These are phyloP conservation scores for Archilochus colubris DNA, from an alignment of 2,113 vertebrate species.

Conservation along the genomic window DNA sequence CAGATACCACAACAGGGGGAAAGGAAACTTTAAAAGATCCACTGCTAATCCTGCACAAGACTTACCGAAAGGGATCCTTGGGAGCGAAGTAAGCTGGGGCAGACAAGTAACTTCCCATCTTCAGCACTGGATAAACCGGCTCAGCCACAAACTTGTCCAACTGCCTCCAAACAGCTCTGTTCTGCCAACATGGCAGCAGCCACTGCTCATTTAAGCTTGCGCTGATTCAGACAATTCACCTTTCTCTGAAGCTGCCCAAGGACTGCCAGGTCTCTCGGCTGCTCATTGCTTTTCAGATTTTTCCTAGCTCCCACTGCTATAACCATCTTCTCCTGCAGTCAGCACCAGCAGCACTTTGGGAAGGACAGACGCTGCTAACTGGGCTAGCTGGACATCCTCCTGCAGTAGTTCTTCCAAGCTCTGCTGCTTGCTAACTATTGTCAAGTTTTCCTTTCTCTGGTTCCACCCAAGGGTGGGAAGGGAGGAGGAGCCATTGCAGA, in stretches of 20 bases:
- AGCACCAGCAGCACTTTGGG: neutral
- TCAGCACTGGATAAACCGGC: constrained; percentile 70
- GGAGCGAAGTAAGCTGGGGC: constrained; percentile 74
- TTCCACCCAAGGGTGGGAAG: constrained; percentile 74
- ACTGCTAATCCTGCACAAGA: neutral
- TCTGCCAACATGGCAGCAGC: constrained; percentile 75
- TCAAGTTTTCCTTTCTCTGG: constrained; percentile 67
- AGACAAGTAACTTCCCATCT: constrained; percentile 83
- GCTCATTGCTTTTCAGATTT: constrained; percentile 22
- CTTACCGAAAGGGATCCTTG: constrained; percentile 81
- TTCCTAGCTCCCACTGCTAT: constrained; percentile 53
- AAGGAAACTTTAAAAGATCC: neutral
- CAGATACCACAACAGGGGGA: neutral
- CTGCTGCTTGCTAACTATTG: constrained; percentile 36
- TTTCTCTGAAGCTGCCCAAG: constrained; percentile 63
- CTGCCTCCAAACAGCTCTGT: constrained; percentile 67
- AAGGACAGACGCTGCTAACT: neutral
- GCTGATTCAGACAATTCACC: constrained; percentile 60
- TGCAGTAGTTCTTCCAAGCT: constrained; percentile 1
- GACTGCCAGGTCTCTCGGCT: constrained; percentile 52
- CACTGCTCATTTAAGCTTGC: constrained; percentile 56
- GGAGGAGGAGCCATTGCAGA: constrained; percentile 73
- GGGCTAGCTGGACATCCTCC: constrained; percentile 28
- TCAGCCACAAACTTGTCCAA: constrained; percentile 72
- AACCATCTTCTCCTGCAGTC: neutral